These are phyloP conservation scores for Chaetogeoica ovagalla DNA, from an alignment of 2,888 invertebrate species.

Conservation along the genomic window DNA sequence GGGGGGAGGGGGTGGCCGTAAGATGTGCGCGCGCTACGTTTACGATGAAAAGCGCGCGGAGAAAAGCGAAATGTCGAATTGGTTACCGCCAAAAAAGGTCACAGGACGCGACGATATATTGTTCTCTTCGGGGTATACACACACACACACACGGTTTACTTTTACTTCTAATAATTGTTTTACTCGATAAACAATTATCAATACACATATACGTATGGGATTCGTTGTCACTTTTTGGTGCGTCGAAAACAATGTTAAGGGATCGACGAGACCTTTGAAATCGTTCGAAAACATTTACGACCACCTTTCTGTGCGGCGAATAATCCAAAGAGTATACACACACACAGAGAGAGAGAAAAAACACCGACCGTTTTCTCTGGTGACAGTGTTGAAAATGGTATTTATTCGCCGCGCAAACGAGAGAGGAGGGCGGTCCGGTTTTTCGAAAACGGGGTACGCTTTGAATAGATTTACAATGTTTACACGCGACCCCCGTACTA, in stretches of 20 bases:
- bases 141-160: not conserved
- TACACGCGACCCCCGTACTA: constrained; percentile 26
- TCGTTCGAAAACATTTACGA: constrained; percentile 21
- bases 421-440: not conserved
- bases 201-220: too few relatives aligned
- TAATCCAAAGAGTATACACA: not conserved
- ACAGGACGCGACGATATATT: not conserved
- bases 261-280: constrained; percentile 23
- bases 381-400: not conserved
- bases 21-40: too few relatives aligned
- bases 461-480: constrained; percentile 27
- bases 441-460: not conserved
- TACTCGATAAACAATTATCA: constrained; percentile 18
- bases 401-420: constrained; percentile 5
- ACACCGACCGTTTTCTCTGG: not conserved
- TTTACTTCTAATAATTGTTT: constrained; percentile 22
- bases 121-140: not conserved
- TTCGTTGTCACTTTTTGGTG: not conserved
- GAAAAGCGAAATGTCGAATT: constrained; percentile 15
- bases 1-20: not conserved
- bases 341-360: not conserved
- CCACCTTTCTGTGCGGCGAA: constrained; percentile 10
- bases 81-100: constrained; percentile 24
- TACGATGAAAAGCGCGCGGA: not conserved
- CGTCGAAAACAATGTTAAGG: constrained; percentile 1